These are phyloP conservation scores for Holcopasites calliopsidis DNA, from an alignment of 1,140 invertebrate genomes.

Conservation along the genomic window DNA sequence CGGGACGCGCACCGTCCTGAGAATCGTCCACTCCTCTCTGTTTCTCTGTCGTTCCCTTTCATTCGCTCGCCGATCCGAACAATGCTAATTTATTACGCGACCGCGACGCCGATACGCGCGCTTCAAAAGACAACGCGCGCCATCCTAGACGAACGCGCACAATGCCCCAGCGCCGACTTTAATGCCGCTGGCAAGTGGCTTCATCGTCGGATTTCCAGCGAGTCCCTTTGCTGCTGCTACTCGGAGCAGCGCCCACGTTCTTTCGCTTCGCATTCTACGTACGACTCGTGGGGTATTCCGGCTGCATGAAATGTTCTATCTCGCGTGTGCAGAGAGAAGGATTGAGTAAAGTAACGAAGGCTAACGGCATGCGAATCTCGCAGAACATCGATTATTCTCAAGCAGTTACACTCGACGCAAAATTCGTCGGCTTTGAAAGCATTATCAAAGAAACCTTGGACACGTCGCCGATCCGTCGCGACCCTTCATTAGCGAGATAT, in stretches of 20 bases:
- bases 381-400: too few species aligned
- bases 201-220: background rate
- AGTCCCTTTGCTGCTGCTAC: background rate
- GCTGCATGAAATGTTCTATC: too few species aligned
- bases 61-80: constrained; percentile 13
- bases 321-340: too few species aligned
- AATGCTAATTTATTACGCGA: constrained; percentile 57
- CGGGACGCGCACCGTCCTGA: constrained; percentile 40
- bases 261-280: too few species aligned
- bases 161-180: constrained; percentile 9
- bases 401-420: too few species aligned
- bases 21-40: constrained; percentile 4
- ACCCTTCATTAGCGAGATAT: background rate
- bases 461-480: background rate
- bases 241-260: too few species aligned
- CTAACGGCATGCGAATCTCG: too few species aligned
- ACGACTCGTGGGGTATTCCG: too few species aligned
- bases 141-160: constrained; percentile 41
- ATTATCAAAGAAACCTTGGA: background rate
- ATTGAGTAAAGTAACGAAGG: too few species aligned
- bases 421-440: constrained; percentile 6
- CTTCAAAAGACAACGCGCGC: constrained; percentile 36
- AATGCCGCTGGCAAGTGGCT: constrained; percentile 24
- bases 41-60: background rate
- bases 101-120: background rate